These are phyloP conservation scores for Panopea generosa DNA, from an alignment of 2,888 invertebrate genomes.

Conservation along the genomic window DNA sequence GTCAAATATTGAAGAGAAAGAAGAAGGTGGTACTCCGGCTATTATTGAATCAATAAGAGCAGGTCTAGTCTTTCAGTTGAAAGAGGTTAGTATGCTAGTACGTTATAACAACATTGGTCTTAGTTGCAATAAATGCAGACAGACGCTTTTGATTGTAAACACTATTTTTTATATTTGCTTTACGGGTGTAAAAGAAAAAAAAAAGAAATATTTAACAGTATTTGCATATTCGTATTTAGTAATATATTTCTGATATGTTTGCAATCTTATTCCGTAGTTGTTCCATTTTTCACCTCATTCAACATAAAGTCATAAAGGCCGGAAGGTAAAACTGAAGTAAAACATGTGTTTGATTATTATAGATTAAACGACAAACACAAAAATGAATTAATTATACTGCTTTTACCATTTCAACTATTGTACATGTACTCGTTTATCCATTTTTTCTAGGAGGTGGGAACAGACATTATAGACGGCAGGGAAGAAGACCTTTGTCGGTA, in stretches of 20 bases:
- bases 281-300: too few relatives aligned
- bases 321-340: background rate
- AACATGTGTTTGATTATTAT: background rate
- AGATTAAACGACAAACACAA: background rate
- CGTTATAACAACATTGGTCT: background rate
- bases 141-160: too few relatives aligned
- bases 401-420: background rate
- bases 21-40: conserved; percentile 78
- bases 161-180: too few relatives aligned
- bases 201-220: too few relatives aligned
- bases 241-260: too few relatives aligned
- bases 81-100: conserved; percentile 53
- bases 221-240: too few relatives aligned
- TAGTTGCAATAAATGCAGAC: too few relatives aligned
- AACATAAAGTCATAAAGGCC: background rate
- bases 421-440: too few relatives aligned
- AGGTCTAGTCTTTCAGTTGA: conserved; percentile 75
- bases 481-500: conserved; percentile 51
- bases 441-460: conserved; percentile 43
- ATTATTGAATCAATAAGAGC: conserved; percentile 78
- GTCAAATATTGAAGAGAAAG: conserved; percentile 71
- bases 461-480: conserved; percentile 40
- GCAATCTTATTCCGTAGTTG: too few relatives aligned
- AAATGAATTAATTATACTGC: background rate
- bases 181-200: too few relatives aligned